Conservation (phyloP, 2,888 invertebrate species). For the Quadroppia sp. region DNA sequence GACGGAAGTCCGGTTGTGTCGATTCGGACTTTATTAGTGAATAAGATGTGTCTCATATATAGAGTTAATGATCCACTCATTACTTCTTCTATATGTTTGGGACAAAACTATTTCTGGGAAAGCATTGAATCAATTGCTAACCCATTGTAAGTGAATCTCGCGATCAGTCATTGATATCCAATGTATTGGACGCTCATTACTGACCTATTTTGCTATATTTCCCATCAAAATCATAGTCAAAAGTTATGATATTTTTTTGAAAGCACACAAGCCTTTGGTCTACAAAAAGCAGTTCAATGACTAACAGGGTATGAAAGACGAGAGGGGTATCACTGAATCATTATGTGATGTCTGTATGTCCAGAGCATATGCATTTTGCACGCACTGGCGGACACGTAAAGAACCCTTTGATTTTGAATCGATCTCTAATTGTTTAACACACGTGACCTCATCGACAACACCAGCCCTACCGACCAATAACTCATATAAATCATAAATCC, state of each 20-base stretch:
- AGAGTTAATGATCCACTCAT: constrained; percentile 28
- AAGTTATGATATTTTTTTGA: constrained; percentile 1
- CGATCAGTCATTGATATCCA: constrained; percentile 7
- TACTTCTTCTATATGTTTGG: neutral
- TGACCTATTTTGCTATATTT: constrained; percentile 3
- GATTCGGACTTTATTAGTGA: neutral
- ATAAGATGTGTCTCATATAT: neutral
- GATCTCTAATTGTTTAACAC: constrained; percentile 11
- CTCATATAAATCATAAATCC: constrained; percentile 16
- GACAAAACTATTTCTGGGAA: constrained; percentile 27
- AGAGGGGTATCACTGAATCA: constrained; percentile 12
- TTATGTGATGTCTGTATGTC: neutral
- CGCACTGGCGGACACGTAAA: neutral
- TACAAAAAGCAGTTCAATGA: neutral
- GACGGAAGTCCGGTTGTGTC: constrained; percentile 18
- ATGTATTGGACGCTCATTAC: neutral
- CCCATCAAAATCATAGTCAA: neutral
- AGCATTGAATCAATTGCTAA: neutral
- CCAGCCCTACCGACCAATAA: neutral
- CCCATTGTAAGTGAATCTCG: neutral
- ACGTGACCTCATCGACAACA: constrained; percentile 11
- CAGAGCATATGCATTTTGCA: constrained; percentile 19
- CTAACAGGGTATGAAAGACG: neutral
- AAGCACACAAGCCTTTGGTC: neutral
- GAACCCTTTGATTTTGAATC: constrained; percentile 31